Evolutionary conservation across 2,888 invertebrate species (phyloP), one percentile per base, ranked within the genome.

Genomic region (Idaea dimidiata): DNA sequence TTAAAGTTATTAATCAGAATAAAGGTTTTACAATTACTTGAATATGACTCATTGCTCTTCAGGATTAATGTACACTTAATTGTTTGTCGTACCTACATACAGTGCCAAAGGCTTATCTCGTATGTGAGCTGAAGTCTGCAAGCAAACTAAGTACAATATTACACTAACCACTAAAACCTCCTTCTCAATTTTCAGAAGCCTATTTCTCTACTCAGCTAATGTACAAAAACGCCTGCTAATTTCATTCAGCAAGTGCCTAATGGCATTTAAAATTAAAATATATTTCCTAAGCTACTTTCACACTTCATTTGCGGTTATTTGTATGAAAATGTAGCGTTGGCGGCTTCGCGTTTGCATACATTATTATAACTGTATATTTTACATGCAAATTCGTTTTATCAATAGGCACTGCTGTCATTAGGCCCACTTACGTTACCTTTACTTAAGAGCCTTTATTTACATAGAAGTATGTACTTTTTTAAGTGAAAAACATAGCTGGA

Each of bases 401-500:
- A 54, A 32, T 16, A 53, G n/a, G 8, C 16, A 59, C 6, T 18
- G 16, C 8, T 43, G 43, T 59, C 10, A 62, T 56, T 66, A 43
- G 24, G 43, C 43, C 6, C 43, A 43, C 6, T 43, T 43, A 43
- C 43, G 6, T 0, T 43, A 43, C 6, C 33, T 43, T 43, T 43
- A 43, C 14, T 43, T 1, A 43, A 43, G 43, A 14, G 24, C 24
- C 24, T 24, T 24, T 24, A 24, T 24, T 5, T 24, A 24, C 24
- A 24, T 43, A 10, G 43, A 43, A 43, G 14, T 33, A 33, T 33
- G 7, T 32, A 32, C 7, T 10, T 10, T 33, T 33, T 6, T 33
- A 33, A 33, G 14, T 7, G 14, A 33, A 2, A 10, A 33, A 33
- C 3, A 33, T 10, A 33, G 14, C n/a, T n/a, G n/a, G n/a, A n/a